Conservation (phyloP, 2,113 vertebrate genomes). For the Rafetus swinhoei region DNA sequence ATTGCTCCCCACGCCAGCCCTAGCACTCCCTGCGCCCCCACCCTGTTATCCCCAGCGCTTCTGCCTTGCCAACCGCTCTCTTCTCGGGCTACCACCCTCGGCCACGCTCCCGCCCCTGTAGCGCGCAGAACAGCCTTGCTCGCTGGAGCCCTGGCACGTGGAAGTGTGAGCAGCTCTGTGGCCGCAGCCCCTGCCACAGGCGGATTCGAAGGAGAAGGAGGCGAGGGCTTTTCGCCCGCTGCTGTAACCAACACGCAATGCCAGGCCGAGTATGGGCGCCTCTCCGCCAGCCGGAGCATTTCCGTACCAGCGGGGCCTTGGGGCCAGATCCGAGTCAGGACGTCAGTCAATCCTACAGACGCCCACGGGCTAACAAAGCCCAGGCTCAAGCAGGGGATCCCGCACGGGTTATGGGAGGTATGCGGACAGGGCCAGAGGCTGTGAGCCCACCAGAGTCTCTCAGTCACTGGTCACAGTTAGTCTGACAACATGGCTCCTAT, state of each 20-base stretch:
- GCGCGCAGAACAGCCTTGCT: too few species aligned
- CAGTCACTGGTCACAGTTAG: not conserved
- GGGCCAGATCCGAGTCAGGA: not conserved
- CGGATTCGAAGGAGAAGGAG: not conserved
- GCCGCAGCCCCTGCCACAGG: not conserved
- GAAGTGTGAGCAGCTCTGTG: not conserved
- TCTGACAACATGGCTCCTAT: not conserved
- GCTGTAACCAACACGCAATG: not conserved
- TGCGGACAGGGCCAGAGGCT: not conserved
- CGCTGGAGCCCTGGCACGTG: too few species aligned
- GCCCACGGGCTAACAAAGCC: not conserved
- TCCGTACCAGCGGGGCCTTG: too few species aligned
- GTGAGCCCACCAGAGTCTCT: not conserved
- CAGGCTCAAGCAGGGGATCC: too few species aligned
- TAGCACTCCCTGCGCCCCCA: too few species aligned
- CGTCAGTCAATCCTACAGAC: not conserved
- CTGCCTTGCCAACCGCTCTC: too few species aligned
- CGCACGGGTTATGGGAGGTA: too few species aligned
- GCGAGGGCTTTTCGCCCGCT: not conserved
- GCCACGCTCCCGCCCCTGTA: too few species aligned
- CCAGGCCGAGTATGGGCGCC: not conserved
- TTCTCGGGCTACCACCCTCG: too few species aligned
- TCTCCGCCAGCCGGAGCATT: not conserved
- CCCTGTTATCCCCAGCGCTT: too few species aligned
- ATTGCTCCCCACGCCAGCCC: too few species aligned